Evolutionary conservation across 2,888 invertebrate species (phyloP).

Genomic region (Hypolimnas misippus): DNA sequence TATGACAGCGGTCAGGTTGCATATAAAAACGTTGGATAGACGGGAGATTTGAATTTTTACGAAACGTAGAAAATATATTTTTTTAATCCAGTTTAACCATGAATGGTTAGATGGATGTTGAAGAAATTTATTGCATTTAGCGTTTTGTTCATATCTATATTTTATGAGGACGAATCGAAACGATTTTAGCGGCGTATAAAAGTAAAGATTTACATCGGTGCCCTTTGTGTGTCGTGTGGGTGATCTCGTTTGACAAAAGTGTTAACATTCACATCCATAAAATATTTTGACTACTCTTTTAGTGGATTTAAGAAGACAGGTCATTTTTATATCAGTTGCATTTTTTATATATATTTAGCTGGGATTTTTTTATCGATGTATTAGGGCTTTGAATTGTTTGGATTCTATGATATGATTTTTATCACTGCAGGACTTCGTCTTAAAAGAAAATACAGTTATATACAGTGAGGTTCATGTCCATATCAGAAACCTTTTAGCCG

Average conservation of each 20-base stretch:
- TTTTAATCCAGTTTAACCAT: slow-evolving; percentile 51
- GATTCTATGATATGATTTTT: background rate
- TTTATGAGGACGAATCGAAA: slow-evolving; percentile 66
- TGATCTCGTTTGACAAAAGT: slow-evolving; percentile 79
- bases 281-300: slow-evolving; percentile 82
- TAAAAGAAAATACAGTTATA: background rate
- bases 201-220: slow-evolving; percentile 72
- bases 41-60: slow-evolving; percentile 56
- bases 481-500: background rate
- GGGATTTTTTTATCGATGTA: background rate
- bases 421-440: background rate
- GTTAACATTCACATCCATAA: slow-evolving; percentile 79
- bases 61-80: slow-evolving; percentile 54
- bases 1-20: slow-evolving; percentile 78
- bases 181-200: slow-evolving; percentile 65
- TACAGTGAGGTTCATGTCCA: background rate
- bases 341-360: slow-evolving; percentile 7
- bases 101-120: slow-evolving; percentile 53
- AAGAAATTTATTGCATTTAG: slow-evolving; percentile 72
- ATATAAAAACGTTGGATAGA: slow-evolving; percentile 54
- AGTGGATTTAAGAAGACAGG: slow-evolving; percentile 60
- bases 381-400: background rate
- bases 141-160: slow-evolving; percentile 77
- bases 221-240: slow-evolving; percentile 71
- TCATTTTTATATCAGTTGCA: slow-evolving; percentile 34